Conservation (phyloP, 2,797 vertebrate genomes). For the Tamandua tetradactyla region DNA sequence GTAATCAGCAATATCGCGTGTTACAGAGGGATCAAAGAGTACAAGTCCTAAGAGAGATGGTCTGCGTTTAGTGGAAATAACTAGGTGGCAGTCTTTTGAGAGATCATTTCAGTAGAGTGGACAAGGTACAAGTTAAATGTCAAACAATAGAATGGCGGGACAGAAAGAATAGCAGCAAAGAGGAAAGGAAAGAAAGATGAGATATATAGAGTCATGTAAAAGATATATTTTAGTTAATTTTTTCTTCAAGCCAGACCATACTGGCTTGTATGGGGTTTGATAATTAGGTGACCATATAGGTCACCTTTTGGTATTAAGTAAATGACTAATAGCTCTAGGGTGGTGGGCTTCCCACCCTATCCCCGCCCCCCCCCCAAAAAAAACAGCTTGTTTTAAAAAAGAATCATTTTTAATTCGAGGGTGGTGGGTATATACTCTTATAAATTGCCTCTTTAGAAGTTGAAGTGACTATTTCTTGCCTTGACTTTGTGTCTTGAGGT, state of each 20-base stretch:
- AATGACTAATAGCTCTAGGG: neutral
- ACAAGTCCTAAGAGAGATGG: neutral
- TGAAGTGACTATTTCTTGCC: neutral
- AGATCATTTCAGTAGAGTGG: neutral
- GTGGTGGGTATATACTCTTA: neutral
- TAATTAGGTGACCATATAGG: neutral
- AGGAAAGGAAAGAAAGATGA: neutral
- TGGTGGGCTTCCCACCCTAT: neutral
- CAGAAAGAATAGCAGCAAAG: neutral
- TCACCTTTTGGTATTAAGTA: neutral
- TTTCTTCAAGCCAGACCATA: neutral
- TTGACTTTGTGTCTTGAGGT: neutral
- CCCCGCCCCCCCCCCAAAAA: neutral
- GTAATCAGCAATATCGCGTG: neutral
- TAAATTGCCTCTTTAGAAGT: neutral
- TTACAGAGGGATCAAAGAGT: neutral
- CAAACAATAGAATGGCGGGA: neutral
- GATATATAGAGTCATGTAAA: neutral
- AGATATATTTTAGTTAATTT: neutral
- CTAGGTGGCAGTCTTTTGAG: neutral
- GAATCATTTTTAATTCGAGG: neutral
- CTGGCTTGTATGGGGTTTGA: neutral
- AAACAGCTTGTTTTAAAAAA: neutral
- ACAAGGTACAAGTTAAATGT: neutral
- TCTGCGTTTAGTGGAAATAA: neutral